A percentile compares a stretch with the other conserved stretches of the same genome.
Conservation (phyloP, 2,113 vertebrate genomes). For the Elgaria multicarinata region DNA sequence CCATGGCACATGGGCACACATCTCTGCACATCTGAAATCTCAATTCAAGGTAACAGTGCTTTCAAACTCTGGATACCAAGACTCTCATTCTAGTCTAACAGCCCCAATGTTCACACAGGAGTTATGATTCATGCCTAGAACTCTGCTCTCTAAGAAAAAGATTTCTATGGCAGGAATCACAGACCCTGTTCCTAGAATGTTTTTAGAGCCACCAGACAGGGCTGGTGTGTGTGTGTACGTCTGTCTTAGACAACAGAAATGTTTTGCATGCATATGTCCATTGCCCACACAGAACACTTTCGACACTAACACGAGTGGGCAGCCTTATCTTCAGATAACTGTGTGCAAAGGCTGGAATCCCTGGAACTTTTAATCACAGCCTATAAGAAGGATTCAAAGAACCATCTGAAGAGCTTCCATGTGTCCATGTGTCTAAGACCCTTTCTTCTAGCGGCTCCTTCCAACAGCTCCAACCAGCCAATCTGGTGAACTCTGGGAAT, state of each 20-base stretch:
- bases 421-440: not conserved
- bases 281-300: not conserved
- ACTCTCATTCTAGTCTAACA: not conserved
- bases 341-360: not conserved
- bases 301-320: not conserved
- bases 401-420: not conserved
- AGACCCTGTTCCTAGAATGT: no score
- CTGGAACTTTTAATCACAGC: not conserved
- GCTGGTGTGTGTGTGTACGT: no score
- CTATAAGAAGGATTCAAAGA: not conserved
- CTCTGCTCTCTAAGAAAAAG: no score
- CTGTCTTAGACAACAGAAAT: not conserved
- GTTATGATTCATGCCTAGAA: not conserved
- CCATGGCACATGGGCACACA: not conserved
- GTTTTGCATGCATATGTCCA: no score
- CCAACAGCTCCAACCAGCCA: not conserved
- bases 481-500: not conserved
- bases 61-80: not conserved
- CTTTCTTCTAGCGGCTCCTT: not conserved
- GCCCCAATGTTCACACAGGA: not conserved
- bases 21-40: not conserved
- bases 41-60: not conserved
- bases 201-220: not conserved
- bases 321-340: no score
- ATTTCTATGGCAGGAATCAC: no score